A percentile compares a stretch with the other conserved stretches of the same genome.
phyloP scores from a whole-genome alignment of 2,797 vertebrate genomes.

The Cyprinella venusta region DNA sequence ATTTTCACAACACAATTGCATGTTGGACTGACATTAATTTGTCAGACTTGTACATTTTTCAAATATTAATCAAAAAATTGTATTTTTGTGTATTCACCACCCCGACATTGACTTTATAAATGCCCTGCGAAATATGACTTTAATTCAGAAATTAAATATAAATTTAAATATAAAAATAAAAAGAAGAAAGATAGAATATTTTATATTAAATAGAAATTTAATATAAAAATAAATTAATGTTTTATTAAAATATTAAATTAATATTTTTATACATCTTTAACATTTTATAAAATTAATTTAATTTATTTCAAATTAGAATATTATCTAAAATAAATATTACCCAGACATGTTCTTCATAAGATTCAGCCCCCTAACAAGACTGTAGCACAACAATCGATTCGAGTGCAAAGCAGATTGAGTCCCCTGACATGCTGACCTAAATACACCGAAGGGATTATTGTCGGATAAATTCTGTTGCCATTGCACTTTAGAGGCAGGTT shows the following conservation, averaged over 20 bases:
- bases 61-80: neutral
- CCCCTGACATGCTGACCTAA: constrained; percentile 40
- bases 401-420: constrained; percentile 5
- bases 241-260: no score
- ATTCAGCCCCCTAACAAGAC: neutral
- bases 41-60: neutral
- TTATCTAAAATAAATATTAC: neutral
- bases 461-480: constrained; percentile 9
- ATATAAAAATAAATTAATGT: neutral
- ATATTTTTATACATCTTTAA: neutral
- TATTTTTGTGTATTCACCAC: neutral
- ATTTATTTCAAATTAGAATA: neutral
- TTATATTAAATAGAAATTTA: no score
- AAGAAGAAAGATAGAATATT: no score
- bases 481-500: constrained; percentile 3
- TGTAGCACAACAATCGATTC: neutral
- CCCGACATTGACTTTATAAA: no score
- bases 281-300: neutral
- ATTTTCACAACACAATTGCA: neutral
- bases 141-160: neutral
- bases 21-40: neutral
- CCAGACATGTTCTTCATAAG: neutral
- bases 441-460: constrained; percentile 39
- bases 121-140: neutral
- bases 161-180: neutral